These are phyloP conservation scores for Ptychochromis oligacanthus DNA, from an alignment of 2,113 vertebrate genomes.

Conservation along the genomic window DNA sequence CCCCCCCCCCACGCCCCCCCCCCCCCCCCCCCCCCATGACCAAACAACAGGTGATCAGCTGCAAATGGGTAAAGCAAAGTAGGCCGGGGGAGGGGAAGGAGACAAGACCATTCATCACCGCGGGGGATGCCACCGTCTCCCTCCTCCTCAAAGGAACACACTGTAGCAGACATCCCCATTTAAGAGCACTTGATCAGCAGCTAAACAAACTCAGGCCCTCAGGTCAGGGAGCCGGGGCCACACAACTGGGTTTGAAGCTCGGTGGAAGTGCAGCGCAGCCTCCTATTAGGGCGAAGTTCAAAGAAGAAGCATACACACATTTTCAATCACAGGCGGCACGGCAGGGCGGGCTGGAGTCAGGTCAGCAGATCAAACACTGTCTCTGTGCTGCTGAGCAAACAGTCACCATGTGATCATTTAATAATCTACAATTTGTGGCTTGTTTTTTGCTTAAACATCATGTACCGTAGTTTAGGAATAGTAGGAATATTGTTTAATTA, in stretches of 20 bases:
- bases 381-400: slow-evolving; percentile 7
- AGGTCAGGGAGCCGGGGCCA: slow-evolving; percentile 44
- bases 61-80: slow-evolving; percentile 48
- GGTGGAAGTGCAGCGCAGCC: neutral
- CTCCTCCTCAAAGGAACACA: slow-evolving; percentile 16
- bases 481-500: too few species aligned
- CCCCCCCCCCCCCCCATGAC: slow-evolving; percentile 69
- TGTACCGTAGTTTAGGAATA: neutral
- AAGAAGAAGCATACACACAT: slow-evolving; percentile 27
- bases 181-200: slow-evolving; percentile 58
- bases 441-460: neutral
- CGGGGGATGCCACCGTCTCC: neutral
- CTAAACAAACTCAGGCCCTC: slow-evolving; percentile 65
- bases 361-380: slow-evolving; percentile 14
- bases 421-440: neutral
- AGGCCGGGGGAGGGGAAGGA: slow-evolving; percentile 2
- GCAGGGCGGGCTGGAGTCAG: neutral
- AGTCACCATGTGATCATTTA: slow-evolving; percentile 2
- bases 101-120: slow-evolving; percentile 58
- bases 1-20: slow-evolving; percentile 63
- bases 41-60: slow-evolving; percentile 70
- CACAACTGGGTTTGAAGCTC: slow-evolving; percentile 20
- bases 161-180: slow-evolving; percentile 49
- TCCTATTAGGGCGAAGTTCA: slow-evolving; percentile 51
- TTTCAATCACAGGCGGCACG: slow-evolving; percentile 25